Conservation (phyloP, 1,140 invertebrate species). For the Eumeta japonica region DNA sequence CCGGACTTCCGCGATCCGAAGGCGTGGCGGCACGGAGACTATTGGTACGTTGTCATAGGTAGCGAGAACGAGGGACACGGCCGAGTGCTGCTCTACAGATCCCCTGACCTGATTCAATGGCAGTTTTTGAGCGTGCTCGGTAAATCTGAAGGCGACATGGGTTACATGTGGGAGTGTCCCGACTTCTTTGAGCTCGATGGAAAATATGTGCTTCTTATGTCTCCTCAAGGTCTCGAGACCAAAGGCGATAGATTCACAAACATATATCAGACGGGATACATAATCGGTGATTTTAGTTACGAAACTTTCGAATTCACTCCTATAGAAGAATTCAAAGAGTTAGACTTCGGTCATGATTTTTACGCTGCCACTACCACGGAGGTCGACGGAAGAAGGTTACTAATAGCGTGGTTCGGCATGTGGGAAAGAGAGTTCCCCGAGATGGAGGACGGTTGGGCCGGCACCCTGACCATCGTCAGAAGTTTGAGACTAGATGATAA, state of each 20-base stretch:
- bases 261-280: slow-evolving; percentile 41
- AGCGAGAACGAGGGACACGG: slow-evolving; percentile 40
- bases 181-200: slow-evolving; percentile 46
- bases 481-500: slow-evolving; percentile 27
- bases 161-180: slow-evolving; percentile 51
- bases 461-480: slow-evolving; percentile 39
- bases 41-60: slow-evolving; percentile 45
- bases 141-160: slow-evolving; percentile 34
- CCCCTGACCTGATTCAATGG: slow-evolving; percentile 38
- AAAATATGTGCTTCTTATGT: slow-evolving; percentile 43
- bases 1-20: slow-evolving; percentile 53
- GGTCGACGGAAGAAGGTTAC: slow-evolving; percentile 32
- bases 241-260: slow-evolving; percentile 49
- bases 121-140: slow-evolving; percentile 37
- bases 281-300: slow-evolving; percentile 43
- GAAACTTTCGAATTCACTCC: slow-evolving; percentile 34
- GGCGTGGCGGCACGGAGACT: slow-evolving; percentile 38
- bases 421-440: slow-evolving; percentile 43
- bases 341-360: slow-evolving; percentile 49
- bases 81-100: slow-evolving; percentile 41
- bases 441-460: slow-evolving; percentile 43
- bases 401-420: slow-evolving; percentile 47
- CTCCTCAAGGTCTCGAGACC: slow-evolving; percentile 39
- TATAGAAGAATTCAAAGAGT: slow-evolving; percentile 39
- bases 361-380: slow-evolving; percentile 47